Base-by-base conservation (phyloP, 2,113 vertebrate genomes). In the Pungitius pungitius region DNA sequence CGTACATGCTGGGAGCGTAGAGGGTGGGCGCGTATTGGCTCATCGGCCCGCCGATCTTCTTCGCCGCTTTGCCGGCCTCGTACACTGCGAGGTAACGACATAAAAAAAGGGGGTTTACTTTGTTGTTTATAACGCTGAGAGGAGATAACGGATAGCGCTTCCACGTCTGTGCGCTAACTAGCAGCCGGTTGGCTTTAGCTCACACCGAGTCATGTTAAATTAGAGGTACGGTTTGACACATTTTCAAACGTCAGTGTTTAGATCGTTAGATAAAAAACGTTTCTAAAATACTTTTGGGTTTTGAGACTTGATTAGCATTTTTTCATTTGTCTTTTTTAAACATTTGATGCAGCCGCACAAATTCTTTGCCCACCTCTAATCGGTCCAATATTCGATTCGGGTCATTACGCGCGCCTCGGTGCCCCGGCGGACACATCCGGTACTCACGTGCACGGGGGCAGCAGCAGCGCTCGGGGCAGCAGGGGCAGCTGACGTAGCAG, bases 401-500 rank as follows among this genome's bases (percentile, higher is more conserved):
- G 3, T 15, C 20, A 14, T 18, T 15, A 15, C 11, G 15, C 26
- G 18, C 26, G 12, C 26, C 24, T 11, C 4, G 3, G 47, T 51
- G 20, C 47, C 18, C 1, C 40, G 13, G 13, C 22, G 2, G 59
- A 13, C 6, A 37, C 45, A 15, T 68, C 45, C 47, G 12, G 22
- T 67, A 96, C 96, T 94, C 82, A 96, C 96, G 18, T 47, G 96
- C 96, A 43, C 95, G 89, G 0, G 96, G 96, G 69, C 96, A 98
- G 88, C 96, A 98, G 90, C 96, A 98, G 77, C 92, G 94, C 1
- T 96, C 93, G 0, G 96, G 96, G 58, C 96, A 98, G 89, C 96
- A 98, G 43, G 96, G 96, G 69, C 96, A 98, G 40, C 95, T 93
- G 78, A 98, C 74, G 10, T 96, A 96, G 70, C 96, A 98, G 91